Percentiles rank a stretch among this genome's conserved stretches.
These are phyloP conservation scores for Tolmerus cingulatus DNA, from an alignment of 2,888 invertebrate species.

Conservation along the genomic window DNA sequence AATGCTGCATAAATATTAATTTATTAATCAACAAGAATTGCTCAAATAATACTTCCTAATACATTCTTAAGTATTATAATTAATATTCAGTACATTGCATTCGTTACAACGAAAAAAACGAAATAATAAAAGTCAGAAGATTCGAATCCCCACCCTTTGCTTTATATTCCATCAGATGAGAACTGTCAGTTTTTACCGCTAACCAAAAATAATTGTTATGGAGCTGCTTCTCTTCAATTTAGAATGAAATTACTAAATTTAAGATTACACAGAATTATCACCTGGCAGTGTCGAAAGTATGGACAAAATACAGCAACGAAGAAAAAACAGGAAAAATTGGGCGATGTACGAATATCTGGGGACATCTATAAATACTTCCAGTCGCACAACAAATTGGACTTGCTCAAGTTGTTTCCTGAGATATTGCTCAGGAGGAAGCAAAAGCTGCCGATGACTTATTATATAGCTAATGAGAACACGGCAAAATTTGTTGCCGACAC, in stretches of 20 bases:
- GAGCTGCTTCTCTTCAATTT: neutral
- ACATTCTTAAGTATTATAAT: no score
- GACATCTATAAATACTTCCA: neutral
- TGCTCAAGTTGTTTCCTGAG: slow-evolving; percentile 53
- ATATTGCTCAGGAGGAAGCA: slow-evolving; percentile 57
- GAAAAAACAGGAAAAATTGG: neutral
- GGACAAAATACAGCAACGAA: neutral
- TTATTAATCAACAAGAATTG: no score
- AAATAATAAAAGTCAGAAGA: neutral
- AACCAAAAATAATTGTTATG: neutral
- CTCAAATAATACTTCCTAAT: no score
- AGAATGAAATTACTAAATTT: neutral
- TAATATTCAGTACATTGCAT: neutral
- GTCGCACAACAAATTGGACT: neutral
- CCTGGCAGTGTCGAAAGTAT: neutral
- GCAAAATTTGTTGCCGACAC: slow-evolving; percentile 55
- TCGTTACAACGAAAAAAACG: neutral
- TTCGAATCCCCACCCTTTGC: no score
- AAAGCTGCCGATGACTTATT: slow-evolving; percentile 55
- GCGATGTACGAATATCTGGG: neutral
- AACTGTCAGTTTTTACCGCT: neutral
- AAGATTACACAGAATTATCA: neutral
- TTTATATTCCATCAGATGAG: no score
- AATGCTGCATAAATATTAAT: no score
- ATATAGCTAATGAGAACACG: slow-evolving; percentile 54